Evolutionary conservation across 2,113 vertebrate species (phyloP), one percentile per base, ranked within the genome.

Genomic region (Orientallactaga bullata): DNA sequence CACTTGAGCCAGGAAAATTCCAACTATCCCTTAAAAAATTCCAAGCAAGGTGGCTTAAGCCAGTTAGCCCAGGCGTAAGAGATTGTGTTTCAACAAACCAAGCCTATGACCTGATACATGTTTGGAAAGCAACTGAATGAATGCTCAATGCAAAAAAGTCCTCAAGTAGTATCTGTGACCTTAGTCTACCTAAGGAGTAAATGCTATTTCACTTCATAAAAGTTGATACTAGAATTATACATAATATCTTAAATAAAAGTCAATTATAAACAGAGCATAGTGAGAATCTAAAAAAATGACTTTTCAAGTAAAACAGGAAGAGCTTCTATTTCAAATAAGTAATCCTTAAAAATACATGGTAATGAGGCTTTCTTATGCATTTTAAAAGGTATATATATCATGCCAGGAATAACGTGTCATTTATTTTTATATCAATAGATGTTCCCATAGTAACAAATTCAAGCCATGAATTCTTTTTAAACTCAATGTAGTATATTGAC

Each of bases 391-490:
- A 47, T 83, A 74, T 7, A 79, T 18, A 74, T 37, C 24, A 39
- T 76, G 94, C 88, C 94, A 94, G 60, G 37, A 94, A 86, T 72
- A 95, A 63, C 80, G 86, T 88, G 89, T 88, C 90, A 93, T 85
- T 94, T 93, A 94, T 91, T 93, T 90, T 95, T 91, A 69, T 85
- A 91, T 68, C 55, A 68, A 79, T 88, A 92, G 88, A 90, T 87
- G 85, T 91, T 89, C n/a, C 92, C 61, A 91, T 89, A 85, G 88
- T 66, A 93, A 93, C 88, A 90, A 93, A 93, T 76, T 78, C 73
- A 89, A 87, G 47, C 93, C 18, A 63, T 60, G 23, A 78, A 69
- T 95, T 94, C 68, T 87, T 92, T 79, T 85, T 47, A 89, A 68
- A 51, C 76, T 90, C 79, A 77, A 3, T 72, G 51, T 60, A 81